Conservation (phyloP, 2,797 vertebrate species). For the Naso thynnoides region DNA sequence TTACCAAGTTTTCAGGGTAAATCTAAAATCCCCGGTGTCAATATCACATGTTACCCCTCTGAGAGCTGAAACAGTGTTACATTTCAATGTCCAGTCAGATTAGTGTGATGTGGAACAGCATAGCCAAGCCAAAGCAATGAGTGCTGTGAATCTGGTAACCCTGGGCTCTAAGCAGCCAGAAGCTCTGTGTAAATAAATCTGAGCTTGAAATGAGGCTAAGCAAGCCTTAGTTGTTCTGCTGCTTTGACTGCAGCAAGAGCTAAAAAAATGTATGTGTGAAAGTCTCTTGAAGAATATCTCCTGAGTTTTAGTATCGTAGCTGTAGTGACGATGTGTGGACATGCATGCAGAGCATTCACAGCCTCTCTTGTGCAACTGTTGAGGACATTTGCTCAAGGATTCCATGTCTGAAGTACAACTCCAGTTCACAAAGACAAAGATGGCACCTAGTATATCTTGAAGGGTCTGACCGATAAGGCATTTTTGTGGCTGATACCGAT, state of each 20-base stretch:
- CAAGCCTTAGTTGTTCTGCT: not conserved
- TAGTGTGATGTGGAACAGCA: not conserved
- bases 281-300: not conserved
- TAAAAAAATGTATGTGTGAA: not conserved
- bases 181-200: slow-evolving; percentile 14
- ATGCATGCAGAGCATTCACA: slow-evolving; percentile 7
- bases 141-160: not conserved
- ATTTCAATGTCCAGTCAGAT: not conserved
- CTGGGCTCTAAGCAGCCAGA: not conserved
- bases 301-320: not conserved
- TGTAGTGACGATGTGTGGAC: not conserved
- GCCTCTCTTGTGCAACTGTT: slow-evolving; percentile 15
- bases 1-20: not conserved
- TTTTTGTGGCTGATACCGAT: no score
- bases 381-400: slow-evolving; percentile 37
- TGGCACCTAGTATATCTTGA: not conserved
- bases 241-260: not conserved
- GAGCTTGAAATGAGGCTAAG: slow-evolving; percentile 16
- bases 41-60: not conserved
- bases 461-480: no score
- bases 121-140: not conserved
- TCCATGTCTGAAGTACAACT: slow-evolving; percentile 16
- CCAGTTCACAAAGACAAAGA: not conserved
- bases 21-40: not conserved
- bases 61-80: not conserved